Evolutionary conservation across 2,888 invertebrate genomes (phyloP), one percentile per base, ranked within the genome.

Genomic region (Enchytraeus crypticus): DNA sequence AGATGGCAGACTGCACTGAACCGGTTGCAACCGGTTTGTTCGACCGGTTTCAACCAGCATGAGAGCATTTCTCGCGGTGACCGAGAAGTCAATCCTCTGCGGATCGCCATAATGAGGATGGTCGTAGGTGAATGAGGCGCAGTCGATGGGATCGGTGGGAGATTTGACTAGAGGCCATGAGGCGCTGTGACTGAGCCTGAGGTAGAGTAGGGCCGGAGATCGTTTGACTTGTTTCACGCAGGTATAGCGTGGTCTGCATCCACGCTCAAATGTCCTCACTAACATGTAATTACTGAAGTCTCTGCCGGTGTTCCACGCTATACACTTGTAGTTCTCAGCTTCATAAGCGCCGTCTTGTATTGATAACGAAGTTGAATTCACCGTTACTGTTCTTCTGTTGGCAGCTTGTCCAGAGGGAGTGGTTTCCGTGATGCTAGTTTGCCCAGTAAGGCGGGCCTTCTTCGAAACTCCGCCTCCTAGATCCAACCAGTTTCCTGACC

Each of bases 181-280:
- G 18, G 34, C 45, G 33, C 49, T 29, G 14, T 46, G 27, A 38
- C 62, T 62, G 14, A 64, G 34, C 27, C 59, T 63, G 34, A 64
- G 32, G 59, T 55, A 57, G 51, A 64, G 51, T 23, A 55, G 49
- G 27, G 34, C 21, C 14, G 38, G 1, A n/a, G 61, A 46, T 27
- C 30, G 46, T 49, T 59, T 58, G 26, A 57, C 55, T n/a, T 56
- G 32, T 26, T 47, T 49, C 3, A 54, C 61, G 49, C 66, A 66
- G 1, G 61, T 61, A 54, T 61, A 66, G 2, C 66, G 51, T 11
- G 66, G 64, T 8, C 61, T 33, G 30, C 66, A 66, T 5, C 66
- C 66, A 30, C 62, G 59, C 32, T 51, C 38, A 47, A 59, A 62
- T 26, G 56, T 51, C 27, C 43, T 29, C 23, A 66, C 64, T 21